phyloP scores from a whole-genome alignment of 2,888 invertebrate genomes.

The Macrosoma leucophasiata region DNA sequence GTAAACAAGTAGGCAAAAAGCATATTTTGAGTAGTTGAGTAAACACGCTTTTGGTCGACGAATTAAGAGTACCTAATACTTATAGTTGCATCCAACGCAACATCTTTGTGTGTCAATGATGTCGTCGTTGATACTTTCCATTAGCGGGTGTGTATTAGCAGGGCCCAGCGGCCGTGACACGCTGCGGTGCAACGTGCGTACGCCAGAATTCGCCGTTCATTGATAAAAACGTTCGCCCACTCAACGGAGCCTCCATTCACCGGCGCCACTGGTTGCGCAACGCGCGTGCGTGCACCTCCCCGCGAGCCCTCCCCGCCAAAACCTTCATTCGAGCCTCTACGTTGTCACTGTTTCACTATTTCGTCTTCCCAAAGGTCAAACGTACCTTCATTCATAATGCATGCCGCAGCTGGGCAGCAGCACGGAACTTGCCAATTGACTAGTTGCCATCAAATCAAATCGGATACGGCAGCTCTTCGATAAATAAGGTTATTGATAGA shows the following conservation, averaged over 20 bases:
- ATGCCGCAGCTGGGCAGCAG: no score
- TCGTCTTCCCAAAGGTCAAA: no score
- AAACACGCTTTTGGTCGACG: constrained; percentile 1
- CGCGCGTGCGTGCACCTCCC: constrained; percentile 45
- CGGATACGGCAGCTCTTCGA: no score
- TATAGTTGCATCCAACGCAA: no score
- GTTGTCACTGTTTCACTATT: constrained; percentile 31
- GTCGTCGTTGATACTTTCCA: constrained; percentile 51
- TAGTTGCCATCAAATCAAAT: no score
- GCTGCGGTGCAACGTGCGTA: constrained; percentile 49
- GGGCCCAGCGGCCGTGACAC: constrained; percentile 55
- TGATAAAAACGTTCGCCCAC: constrained; percentile 72
- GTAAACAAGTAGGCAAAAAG: no score
- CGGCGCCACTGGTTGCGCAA: constrained; percentile 66
- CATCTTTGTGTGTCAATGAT: constrained; percentile 5
- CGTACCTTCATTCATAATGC: no score
- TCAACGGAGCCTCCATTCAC: constrained; percentile 62
- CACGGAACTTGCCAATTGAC: no score
- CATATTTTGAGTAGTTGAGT: no score
- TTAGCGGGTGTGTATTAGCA: constrained; percentile 47
- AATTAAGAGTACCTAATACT: constrained; percentile 1
- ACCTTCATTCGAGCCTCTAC: constrained; percentile 53
- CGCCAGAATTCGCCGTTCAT: constrained; percentile 69
- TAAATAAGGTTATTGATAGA: no score
- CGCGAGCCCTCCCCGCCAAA: constrained; percentile 29